A percentile compares a stretch with the other conserved stretches of the same genome.
phyloP scores from a whole-genome alignment of 2,888 invertebrate genomes.

The Polydrusus pterygomalis region DNA sequence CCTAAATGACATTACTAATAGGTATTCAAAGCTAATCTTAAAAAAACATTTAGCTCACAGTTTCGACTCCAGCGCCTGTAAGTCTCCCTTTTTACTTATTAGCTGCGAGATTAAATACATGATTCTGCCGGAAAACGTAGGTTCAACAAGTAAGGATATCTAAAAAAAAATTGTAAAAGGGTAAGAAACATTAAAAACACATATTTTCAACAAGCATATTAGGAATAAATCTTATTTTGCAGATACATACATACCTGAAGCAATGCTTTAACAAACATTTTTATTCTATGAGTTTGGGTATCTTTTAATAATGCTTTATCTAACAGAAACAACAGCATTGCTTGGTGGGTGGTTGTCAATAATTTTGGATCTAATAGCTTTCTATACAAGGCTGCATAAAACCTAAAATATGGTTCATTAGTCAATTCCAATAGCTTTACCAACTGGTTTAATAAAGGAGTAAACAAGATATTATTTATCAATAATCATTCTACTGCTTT shows the following conservation, averaged over 20 bases:
- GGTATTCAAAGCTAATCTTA: no score
- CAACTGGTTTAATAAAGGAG: no score
- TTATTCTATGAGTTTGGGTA: constrained; percentile 79
- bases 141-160: constrained; percentile 80
- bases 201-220: no score
- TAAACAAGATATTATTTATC: no score
- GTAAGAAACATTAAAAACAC: not conserved
- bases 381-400: constrained; percentile 91
- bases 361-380: constrained; percentile 88
- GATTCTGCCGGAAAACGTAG: constrained; percentile 88
- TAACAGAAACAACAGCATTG: constrained; percentile 89
- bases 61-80: constrained; percentile 63
- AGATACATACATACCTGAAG: constrained; percentile 79
- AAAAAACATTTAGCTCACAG: no score
- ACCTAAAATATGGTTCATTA: constrained; percentile 73
- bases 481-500: no score
- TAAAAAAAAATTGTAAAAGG: constrained; percentile 69
- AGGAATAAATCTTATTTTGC: no score
- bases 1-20: no score
- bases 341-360: constrained; percentile 80
- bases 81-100: constrained; percentile 68
- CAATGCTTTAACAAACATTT: constrained; percentile 90
- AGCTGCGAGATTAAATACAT: constrained; percentile 86
- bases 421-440: no score
- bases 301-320: constrained; percentile 91